These are phyloP conservation scores for Anthopleura xanthogrammica DNA, from an alignment of 92 coral and sea anemone genomes.

Conservation along the genomic window DNA sequence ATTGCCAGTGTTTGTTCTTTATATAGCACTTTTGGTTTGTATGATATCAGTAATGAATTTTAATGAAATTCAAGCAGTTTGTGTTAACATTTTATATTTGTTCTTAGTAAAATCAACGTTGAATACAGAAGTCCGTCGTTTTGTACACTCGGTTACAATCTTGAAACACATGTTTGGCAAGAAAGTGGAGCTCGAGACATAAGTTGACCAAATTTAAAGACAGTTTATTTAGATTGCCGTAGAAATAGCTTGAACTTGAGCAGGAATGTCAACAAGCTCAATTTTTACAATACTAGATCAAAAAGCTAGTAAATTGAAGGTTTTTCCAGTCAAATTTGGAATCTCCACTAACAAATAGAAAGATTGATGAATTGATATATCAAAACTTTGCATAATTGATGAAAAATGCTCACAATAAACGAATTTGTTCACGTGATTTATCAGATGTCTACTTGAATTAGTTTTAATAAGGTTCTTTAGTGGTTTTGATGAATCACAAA, in stretches of 20 bases:
- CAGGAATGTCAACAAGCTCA: conserved; percentile 23
- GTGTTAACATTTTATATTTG: no score
- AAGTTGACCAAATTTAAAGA: background rate
- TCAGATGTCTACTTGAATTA: background rate
- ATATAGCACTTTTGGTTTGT: no score
- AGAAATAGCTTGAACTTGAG: conserved; percentile 17
- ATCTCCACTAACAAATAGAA: background rate
- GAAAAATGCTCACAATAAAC: background rate
- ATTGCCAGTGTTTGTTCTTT: no score
- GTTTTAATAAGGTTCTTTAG: conserved; percentile 15
- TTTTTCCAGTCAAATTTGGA: background rate
- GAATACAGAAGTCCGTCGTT: no score
- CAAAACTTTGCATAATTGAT: background rate
- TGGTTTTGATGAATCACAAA: conserved; percentile 27
- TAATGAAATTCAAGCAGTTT: no score
- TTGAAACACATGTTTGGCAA: background rate
- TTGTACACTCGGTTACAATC: background rate
- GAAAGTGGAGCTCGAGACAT: background rate
- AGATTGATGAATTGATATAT: background rate
- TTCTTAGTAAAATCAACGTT: no score
- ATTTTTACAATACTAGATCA: background rate
- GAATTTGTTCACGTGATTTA: background rate
- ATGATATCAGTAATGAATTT: no score
- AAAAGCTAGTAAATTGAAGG: background rate
- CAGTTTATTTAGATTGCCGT: conserved; percentile 27